These are phyloP conservation scores for Tetanocera ferruginea DNA, from an alignment of 2,888 invertebrate genomes.

Conservation along the genomic window DNA sequence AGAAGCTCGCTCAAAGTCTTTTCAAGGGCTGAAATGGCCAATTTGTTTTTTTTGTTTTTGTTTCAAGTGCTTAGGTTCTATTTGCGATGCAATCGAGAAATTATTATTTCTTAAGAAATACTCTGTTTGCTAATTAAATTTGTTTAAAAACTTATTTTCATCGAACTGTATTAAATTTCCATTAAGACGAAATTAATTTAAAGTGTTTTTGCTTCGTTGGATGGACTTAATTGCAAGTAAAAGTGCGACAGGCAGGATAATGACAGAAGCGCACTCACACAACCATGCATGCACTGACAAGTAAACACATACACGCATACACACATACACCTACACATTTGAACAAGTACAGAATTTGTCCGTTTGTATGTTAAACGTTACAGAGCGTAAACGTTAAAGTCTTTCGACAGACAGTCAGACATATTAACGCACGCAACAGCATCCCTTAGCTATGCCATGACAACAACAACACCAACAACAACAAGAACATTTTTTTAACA, in stretches of 20 bases:
- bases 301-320: slow-evolving; percentile 35
- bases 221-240: slow-evolving; percentile 14
- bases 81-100: no score
- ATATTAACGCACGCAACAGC: slow-evolving; percentile 23
- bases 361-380: neutral
- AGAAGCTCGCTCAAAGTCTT: no score
- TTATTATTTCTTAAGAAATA: no score
- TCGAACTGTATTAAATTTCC: neutral
- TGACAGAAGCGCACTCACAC: neutral
- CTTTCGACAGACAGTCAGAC: slow-evolving; percentile 10
- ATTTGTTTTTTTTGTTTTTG: no score
- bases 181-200: neutral
- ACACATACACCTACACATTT: slow-evolving; percentile 8
- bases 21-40: no score
- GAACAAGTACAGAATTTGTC: neutral
- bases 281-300: neutral
- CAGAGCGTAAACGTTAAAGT: neutral
- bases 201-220: neutral
- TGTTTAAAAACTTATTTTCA: neutral
- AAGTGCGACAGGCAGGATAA: slow-evolving; percentile 12
- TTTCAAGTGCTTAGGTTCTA: no score
- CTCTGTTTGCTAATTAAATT: no score
- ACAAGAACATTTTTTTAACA: neutral
- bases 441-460: slow-evolving; percentile 2
- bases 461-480: slow-evolving; percentile 6